Conservation (phyloP, 2,888 invertebrate species). For the Seira sanloemensis region DNA sequence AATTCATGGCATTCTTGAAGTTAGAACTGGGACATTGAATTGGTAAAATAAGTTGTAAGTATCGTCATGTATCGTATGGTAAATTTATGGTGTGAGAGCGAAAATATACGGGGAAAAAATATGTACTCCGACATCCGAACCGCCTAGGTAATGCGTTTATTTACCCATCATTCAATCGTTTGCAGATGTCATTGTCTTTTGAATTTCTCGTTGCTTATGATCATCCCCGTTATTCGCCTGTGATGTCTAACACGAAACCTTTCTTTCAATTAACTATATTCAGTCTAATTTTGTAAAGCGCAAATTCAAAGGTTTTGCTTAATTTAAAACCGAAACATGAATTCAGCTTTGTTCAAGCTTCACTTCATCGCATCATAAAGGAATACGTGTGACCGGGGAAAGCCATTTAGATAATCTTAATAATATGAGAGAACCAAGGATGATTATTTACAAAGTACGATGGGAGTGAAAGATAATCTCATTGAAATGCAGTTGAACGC, state of each 20-base stretch:
- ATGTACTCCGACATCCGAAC: conserved; percentile 33
- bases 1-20: neutral
- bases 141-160: too few species aligned
- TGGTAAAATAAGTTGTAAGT: neutral
- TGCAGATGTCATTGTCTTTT: too few species aligned
- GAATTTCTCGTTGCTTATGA: too few species aligned
- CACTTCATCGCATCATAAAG: too few species aligned
- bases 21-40: neutral
- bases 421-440: conserved; percentile 16
- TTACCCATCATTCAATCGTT: too few species aligned
- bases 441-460: neutral
- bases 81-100: neutral
- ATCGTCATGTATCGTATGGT: neutral
- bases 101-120: neutral
- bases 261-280: too few species aligned
- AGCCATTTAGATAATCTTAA: too few species aligned
- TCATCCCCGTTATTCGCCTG: too few species aligned
- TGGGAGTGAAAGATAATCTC: neutral
- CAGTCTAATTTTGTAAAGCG: conserved; percentile 29
- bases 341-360: too few species aligned
- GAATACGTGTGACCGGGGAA: too few species aligned
- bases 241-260: too few species aligned
- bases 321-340: too few species aligned
- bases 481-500: conserved; percentile 23
- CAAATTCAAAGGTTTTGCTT: neutral